phyloP scores from a whole-genome alignment of 2,113 vertebrate species.

The Aspiorhynchus laticeps region DNA sequence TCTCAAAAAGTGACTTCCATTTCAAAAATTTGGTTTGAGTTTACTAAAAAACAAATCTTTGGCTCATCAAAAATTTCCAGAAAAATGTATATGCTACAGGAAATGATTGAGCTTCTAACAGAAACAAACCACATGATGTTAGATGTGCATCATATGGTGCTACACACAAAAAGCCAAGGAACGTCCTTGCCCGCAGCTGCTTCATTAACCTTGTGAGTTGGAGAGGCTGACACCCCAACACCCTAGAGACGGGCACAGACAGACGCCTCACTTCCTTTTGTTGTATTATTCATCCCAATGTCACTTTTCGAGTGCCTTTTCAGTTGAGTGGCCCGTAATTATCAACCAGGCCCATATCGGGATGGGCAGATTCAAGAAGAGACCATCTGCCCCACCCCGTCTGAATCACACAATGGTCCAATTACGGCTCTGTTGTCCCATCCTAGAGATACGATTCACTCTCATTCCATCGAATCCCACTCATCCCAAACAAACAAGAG shows the following conservation, averaged over 20 bases:
- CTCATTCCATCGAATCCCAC: constrained; percentile 26
- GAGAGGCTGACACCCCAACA: constrained; percentile 22
- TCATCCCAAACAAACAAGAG: background rate
- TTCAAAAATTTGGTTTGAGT: background rate
- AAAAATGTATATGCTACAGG: background rate
- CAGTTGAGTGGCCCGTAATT: constrained; percentile 32
- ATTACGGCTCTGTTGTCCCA: background rate
- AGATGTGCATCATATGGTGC: constrained; percentile 1
- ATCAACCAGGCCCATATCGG: constrained; percentile 2
- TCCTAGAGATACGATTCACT: background rate
- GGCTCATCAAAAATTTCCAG: background rate
- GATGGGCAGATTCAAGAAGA: background rate
- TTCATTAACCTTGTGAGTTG: constrained; percentile 37
- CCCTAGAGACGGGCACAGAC: constrained; percentile 23
- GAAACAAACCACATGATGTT: background rate
- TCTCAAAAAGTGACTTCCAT: background rate
- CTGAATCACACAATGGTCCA: constrained; percentile 1
- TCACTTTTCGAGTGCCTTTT: constrained; percentile 28
- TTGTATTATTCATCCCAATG: constrained; percentile 47
- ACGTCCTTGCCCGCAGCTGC: constrained; percentile 1
- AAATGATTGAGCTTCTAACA: background rate
- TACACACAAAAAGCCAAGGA: background rate
- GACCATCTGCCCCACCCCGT: constrained; percentile 17
- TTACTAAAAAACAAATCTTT: background rate
- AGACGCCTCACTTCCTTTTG: constrained; percentile 33